These are phyloP conservation scores for Nasonovia ribisnigri DNA, from an alignment of 2,888 invertebrate genomes.

Conservation along the genomic window DNA sequence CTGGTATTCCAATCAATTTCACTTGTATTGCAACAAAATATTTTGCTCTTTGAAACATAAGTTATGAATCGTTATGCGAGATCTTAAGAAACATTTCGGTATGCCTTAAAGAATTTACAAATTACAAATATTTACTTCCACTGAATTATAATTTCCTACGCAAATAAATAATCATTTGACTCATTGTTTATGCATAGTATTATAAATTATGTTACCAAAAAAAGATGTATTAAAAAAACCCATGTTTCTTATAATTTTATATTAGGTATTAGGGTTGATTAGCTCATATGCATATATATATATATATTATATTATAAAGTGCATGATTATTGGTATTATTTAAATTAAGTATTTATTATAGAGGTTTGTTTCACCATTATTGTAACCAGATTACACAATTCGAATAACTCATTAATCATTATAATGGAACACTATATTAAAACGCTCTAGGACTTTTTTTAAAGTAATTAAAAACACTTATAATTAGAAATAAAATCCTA, in stretches of 20 bases:
- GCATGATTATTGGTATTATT: too few species aligned
- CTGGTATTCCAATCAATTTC: slow-evolving; percentile 19
- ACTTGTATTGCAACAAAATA: neutral
- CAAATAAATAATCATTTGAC: neutral
- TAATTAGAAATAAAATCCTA: too few species aligned
- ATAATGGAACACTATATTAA: too few species aligned
- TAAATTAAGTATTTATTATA: too few species aligned
- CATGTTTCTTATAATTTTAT: neutral
- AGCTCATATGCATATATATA: too few species aligned
- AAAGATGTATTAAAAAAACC: neutral
- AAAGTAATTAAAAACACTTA: too few species aligned
- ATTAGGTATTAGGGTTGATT: too few species aligned
- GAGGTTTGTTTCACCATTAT: too few species aligned
- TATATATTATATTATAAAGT: too few species aligned
- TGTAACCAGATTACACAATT: too few species aligned
- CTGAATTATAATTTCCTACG: neutral
- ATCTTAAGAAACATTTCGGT: neutral
- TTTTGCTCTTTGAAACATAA: neutral
- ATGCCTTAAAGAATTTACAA: neutral
- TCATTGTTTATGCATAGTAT: neutral
- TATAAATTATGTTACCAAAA: neutral
- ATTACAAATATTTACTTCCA: neutral
- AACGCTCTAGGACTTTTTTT: too few species aligned
- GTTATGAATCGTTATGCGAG: neutral
- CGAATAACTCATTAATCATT: too few species aligned